A percentile compares a stretch with the other conserved stretches of the same genome.
phyloP scores from a whole-genome alignment of 2,888 invertebrate species.

The Colostygia pectinataria region DNA sequence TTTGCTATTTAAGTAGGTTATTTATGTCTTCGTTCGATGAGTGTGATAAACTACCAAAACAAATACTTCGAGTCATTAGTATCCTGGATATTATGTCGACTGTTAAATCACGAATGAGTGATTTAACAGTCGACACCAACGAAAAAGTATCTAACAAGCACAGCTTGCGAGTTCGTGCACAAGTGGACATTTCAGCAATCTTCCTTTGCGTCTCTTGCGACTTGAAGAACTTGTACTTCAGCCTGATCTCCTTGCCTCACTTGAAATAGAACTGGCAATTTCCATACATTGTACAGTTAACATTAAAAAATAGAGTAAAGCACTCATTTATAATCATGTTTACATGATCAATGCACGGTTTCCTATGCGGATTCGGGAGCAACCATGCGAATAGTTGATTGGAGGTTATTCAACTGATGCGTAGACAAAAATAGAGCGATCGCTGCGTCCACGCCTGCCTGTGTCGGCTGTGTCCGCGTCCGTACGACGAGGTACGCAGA shows the following conservation, averaged over 20 bases:
- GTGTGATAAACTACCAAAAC: too few species aligned
- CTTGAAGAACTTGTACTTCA: conserved; percentile 14
- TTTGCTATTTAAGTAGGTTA: too few species aligned
- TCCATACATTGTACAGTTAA: conserved; percentile 1
- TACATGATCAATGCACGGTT: too few species aligned
- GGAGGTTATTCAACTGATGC: conserved; percentile 82
- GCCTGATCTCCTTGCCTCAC: conserved; percentile 12
- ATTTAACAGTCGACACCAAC: background rate
- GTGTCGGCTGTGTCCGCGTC: conserved; percentile 36
- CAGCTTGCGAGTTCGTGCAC: conserved; percentile 38
- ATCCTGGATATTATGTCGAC: too few species aligned
- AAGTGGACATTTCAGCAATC: conserved; percentile 39
- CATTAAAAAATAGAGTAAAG: background rate
- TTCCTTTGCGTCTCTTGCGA: conserved; percentile 19
- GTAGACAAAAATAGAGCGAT: conserved; percentile 76
- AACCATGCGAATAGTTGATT: conserved; percentile 80
- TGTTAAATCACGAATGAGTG: too few species aligned
- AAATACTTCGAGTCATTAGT: too few species aligned
- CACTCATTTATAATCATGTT: too few species aligned
- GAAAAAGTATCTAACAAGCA: background rate
- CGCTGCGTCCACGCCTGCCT: conserved; percentile 58
- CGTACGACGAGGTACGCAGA: conserved; percentile 45
- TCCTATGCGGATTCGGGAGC: conserved; percentile 54
- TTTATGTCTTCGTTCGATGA: too few species aligned
- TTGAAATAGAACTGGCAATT: conserved; percentile 19